A percentile compares a stretch with the other conserved stretches of the same genome.
Conservation (phyloP, 2,888 invertebrate species). For the Gortyna flavago region DNA sequence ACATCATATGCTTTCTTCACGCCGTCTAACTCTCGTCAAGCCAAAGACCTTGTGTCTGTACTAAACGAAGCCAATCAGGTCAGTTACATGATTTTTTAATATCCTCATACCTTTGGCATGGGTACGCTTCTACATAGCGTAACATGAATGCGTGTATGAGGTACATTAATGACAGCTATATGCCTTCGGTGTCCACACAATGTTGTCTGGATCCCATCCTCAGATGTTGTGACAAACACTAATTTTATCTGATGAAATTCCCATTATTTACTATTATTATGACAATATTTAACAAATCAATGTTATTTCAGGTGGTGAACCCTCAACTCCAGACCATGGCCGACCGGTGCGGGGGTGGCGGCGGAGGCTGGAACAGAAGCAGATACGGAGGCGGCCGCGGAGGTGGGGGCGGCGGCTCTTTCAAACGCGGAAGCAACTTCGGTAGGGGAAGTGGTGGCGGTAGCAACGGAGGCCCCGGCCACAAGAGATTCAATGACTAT, state of each 20-base stretch:
- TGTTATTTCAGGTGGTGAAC: slow-evolving; percentile 92
- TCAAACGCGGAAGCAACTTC: slow-evolving; percentile 86
- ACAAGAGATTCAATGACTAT: slow-evolving; percentile 87
- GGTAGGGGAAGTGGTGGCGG: slow-evolving; percentile 83
- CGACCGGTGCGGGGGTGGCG: slow-evolving; percentile 91
- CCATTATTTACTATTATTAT: background rate
- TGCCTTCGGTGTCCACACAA: slow-evolving; percentile 95
- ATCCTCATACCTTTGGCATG: slow-evolving; percentile 94
- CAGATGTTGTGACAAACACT: slow-evolving; percentile 90
- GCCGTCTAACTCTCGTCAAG: slow-evolving; percentile 95
- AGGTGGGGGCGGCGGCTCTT: slow-evolving; percentile 83
- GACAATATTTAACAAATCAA: background rate
- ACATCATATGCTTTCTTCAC: slow-evolving; percentile 99
- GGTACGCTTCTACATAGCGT: slow-evolving; percentile 91
- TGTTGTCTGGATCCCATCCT: slow-evolving; percentile 94
- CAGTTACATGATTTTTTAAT: slow-evolving; percentile 60
- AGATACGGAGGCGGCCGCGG: slow-evolving; percentile 87
- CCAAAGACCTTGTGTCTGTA: slow-evolving; percentile 96
- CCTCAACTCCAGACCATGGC: slow-evolving; percentile 96
- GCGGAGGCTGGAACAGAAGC: slow-evolving; percentile 90
- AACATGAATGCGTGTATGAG: slow-evolving; percentile 94
- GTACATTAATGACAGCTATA: slow-evolving; percentile 92
- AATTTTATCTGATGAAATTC: background rate
- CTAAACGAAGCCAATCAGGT: slow-evolving; percentile 97
- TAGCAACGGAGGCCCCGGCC: slow-evolving; percentile 77